These are phyloP conservation scores for Saguinus imperator DNA, from an alignment of 2,113 vertebrate species.

Conservation along the genomic window DNA sequence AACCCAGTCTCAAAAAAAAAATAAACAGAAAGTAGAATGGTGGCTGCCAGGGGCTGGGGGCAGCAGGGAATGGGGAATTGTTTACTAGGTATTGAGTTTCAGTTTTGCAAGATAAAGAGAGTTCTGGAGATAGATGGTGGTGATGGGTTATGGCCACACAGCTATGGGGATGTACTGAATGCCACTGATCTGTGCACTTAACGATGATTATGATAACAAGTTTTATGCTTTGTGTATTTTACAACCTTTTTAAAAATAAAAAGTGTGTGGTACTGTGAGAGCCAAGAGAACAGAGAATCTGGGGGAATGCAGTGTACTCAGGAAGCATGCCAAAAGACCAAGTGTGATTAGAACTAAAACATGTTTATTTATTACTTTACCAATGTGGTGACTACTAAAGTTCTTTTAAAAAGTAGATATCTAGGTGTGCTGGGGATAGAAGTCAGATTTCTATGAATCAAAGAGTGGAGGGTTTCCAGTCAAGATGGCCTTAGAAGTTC, in stretches of 20 bases:
- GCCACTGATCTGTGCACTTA: background rate
- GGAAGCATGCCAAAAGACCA: background rate
- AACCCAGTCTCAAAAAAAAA: too few relatives aligned
- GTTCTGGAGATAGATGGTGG: background rate
- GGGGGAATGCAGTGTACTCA: background rate
- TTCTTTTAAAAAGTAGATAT: background rate
- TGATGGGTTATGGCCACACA: background rate
- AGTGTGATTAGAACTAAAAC: background rate
- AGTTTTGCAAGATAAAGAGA: background rate
- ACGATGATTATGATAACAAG: background rate
- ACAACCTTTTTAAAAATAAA: background rate
- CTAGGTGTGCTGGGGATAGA: background rate
- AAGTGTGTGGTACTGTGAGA: background rate
- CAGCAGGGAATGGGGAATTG: background rate
- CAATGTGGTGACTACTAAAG: background rate
- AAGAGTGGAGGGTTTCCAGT: background rate
- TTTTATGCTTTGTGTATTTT: background rate
- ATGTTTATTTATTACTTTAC: background rate
- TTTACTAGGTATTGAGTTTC: background rate
- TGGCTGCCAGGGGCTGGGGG: background rate
- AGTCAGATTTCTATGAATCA: background rate
- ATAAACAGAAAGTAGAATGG: background rate
- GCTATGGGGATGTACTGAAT: background rate
- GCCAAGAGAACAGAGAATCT: background rate
- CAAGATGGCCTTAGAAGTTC: background rate